Conservation (phyloP, 23 tunicate genomes). For the Trididemnum miniatum region DNA sequence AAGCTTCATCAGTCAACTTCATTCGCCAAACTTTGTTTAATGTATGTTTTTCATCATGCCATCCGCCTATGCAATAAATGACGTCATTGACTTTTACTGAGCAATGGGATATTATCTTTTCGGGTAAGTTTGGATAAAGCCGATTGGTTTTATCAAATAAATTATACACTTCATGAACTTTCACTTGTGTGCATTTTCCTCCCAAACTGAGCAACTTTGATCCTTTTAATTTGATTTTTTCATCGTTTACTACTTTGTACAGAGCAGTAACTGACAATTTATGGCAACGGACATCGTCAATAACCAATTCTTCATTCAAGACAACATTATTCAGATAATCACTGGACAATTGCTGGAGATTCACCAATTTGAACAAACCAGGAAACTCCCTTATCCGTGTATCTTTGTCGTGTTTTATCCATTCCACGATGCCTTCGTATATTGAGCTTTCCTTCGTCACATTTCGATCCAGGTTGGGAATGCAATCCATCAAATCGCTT, state of each 20-base stretch:
- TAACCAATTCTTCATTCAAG: not conserved
- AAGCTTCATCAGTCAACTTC: not conserved
- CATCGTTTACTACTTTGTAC: not conserved
- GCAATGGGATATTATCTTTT: not conserved
- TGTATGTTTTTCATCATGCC: not conserved
- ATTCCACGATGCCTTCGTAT: not conserved
- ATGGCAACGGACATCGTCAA: not conserved
- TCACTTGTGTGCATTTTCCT: not conserved
- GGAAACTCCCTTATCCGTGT: not conserved
- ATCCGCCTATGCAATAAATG: not conserved
- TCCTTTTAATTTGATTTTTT: not conserved
- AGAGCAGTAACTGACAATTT: not conserved
- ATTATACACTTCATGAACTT: not conserved
- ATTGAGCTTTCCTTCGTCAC: not conserved
- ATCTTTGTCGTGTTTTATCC: not conserved
- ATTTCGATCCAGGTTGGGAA: not conserved
- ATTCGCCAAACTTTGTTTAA: not conserved
- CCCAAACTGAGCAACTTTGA: not conserved
- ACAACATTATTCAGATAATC: not conserved
- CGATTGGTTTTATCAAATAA: not conserved
- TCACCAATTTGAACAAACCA: not conserved
- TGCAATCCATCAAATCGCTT: not conserved
- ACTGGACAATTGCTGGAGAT: not conserved
- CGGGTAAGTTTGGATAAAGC: not conserved
- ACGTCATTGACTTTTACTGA: not conserved